phyloP scores from a whole-genome alignment of 1,140 invertebrate species.

The Papilio aristodemus region DNA sequence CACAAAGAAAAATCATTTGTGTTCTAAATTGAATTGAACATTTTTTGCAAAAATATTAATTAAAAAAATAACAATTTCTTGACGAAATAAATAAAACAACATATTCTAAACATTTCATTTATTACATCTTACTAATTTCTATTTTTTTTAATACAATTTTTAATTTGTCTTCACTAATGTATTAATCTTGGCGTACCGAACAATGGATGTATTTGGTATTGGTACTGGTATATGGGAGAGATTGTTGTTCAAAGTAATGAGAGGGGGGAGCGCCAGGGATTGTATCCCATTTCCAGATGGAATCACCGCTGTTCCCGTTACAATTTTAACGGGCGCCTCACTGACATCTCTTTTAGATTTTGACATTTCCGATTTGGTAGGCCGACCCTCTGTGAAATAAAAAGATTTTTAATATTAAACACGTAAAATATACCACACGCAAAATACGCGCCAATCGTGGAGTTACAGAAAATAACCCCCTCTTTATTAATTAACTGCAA shows the following conservation, averaged over 20 bases:
- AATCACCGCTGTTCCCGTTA: constrained; percentile 51
- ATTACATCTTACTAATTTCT: not conserved
- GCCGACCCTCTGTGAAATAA: constrained; percentile 4
- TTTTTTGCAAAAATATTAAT: no score
- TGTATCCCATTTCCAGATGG: constrained; percentile 53
- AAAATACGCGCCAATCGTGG: no score
- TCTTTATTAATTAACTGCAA: no score
- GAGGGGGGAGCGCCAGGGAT: constrained; percentile 55
- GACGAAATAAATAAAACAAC: no score
- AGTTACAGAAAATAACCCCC: no score
- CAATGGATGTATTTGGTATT: constrained; percentile 64
- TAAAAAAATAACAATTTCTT: no score
- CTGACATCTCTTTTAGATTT: constrained; percentile 37
- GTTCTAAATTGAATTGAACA: no score
- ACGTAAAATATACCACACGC: no score
- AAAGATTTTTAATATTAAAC: constrained; percentile 2
- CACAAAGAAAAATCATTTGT: no score
- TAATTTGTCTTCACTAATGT: constrained; percentile 46
- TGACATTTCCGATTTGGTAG: constrained; percentile 2
- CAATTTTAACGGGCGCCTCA: constrained; percentile 43
- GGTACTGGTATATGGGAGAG: constrained; percentile 62
- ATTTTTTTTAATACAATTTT: not conserved
- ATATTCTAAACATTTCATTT: not conserved
- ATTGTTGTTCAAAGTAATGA: constrained; percentile 60
- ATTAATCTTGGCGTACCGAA: constrained; percentile 65